Evolutionary conservation across 2,113 vertebrate species (phyloP), one percentile per base, ranked within the genome.

Genomic region (Craseonycteris thonglongyai): DNA sequence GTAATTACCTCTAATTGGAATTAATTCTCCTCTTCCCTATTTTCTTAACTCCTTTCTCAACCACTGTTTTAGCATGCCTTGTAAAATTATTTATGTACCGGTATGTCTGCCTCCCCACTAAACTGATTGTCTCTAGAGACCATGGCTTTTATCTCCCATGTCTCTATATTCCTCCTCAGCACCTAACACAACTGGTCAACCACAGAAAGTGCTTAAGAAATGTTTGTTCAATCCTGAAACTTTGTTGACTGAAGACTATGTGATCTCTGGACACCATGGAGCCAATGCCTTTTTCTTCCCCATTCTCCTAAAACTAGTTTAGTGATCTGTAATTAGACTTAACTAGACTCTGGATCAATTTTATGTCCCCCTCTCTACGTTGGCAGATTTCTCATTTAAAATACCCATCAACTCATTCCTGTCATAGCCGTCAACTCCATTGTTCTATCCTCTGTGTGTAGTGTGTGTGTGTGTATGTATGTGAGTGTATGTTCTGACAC

Each of bases 11-110:
- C 38, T 51, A 94, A 90, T 51, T 84, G 35, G 28, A 85, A 82
- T 76, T 88, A 95, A 81, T 94, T 85, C 12, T 93, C 47, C 51
- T 93, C 49, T 93, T 63, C 88, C n/a, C 14, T 54, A n/a, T 54
- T 87, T 38, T 58, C 42, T 66, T 75, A 69, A 35, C 14, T 47
- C 1, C 47, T 35, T 87, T 87, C 82, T 74, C 42, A 90, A 63
- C 61, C 59, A 54, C 19, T 30, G 7, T 54, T 54, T 61, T 38
- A 75, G 15, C 54, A 38, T 63, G 51, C 15, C 81, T 95, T 90
- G 6, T 80, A 47, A 90, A 88, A 78, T 51, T n/a, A 58, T 66
- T 71, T 91, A 28, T 61, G 5, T 33, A n/a, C n/a, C n/a, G n/a
- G n/a, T n/a, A 5, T 49, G 0, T 51, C 59, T 81, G 8, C n/a